Evolutionary conservation across 1,140 invertebrate species (phyloP).

Genomic region (Ctenoplectra terminalis): DNA sequence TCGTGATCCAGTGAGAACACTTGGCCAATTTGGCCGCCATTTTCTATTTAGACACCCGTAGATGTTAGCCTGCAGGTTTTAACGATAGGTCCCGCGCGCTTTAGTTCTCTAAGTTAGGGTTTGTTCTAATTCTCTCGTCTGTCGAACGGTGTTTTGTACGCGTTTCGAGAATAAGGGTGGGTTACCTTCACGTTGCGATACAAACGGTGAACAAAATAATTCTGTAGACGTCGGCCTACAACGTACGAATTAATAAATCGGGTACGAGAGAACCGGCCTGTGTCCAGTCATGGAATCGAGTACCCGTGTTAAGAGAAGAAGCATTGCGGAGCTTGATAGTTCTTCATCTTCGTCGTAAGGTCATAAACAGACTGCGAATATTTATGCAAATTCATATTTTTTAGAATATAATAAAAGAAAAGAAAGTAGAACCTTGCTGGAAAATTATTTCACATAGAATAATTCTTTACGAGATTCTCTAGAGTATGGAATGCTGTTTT

Average conservation of each 20-base stretch:
- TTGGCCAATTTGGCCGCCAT: slow-evolving; percentile 24
- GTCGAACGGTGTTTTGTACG: slow-evolving; percentile 25
- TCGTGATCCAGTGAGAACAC: slow-evolving; percentile 22
- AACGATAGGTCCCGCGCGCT: neutral
- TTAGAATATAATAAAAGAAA: too few species aligned
- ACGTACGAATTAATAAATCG: slow-evolving; percentile 51
- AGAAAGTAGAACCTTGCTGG: too few species aligned
- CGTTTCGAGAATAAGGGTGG: neutral
- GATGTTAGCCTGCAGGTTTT: neutral
- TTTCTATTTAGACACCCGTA: slow-evolving; percentile 47
- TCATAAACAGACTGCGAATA: too few species aligned
- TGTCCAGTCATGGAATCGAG: neutral
- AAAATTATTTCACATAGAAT: too few species aligned
- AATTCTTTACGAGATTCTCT: too few species aligned
- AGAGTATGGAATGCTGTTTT: too few species aligned
- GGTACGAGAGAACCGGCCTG: slow-evolving; percentile 11
- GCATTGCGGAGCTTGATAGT: slow-evolving; percentile 41
- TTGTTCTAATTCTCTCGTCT: neutral
- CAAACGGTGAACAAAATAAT: slow-evolving; percentile 27
- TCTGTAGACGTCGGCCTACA: slow-evolving; percentile 62
- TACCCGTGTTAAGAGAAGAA: slow-evolving; percentile 11
- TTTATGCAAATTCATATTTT: too few species aligned
- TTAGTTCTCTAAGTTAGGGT: neutral
- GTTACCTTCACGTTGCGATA: neutral
- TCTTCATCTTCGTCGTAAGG: slow-evolving; percentile 14